Conservation (phyloP, 1,140 invertebrate species). For the Batillaria attramentaria region DNA sequence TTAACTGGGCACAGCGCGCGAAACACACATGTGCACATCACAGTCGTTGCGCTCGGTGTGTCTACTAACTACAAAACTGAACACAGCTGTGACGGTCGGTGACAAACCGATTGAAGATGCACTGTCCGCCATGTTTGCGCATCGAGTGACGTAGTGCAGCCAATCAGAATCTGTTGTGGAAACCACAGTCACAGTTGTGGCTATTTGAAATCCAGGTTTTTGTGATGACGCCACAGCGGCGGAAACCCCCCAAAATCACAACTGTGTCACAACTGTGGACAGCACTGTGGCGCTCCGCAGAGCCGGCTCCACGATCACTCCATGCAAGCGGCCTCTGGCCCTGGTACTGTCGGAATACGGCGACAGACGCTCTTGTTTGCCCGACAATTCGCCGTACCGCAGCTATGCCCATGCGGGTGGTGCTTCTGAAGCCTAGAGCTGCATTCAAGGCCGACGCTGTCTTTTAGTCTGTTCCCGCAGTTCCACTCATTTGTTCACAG, state of each 20-base stretch:
- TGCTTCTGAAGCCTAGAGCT: too few relatives aligned
- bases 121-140: too few relatives aligned
- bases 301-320: neutral
- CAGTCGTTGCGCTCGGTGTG: too few relatives aligned
- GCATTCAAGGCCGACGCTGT: too few relatives aligned
- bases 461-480: too few relatives aligned
- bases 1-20: too few relatives aligned
- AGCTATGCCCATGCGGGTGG: conserved; percentile 3
- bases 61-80: too few relatives aligned
- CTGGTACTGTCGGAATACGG: neutral
- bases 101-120: too few relatives aligned
- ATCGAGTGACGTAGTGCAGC: too few relatives aligned
- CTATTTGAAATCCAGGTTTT: neutral
- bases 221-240: neutral
- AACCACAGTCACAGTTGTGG: neutral
- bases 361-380: conserved; percentile 16
- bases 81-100: too few relatives aligned
- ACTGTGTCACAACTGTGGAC: neutral
- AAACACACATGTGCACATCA: too few relatives aligned
- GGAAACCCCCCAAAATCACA: neutral
- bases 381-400: conserved; percentile 13
- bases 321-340: neutral
- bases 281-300: neutral
- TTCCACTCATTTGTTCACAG: too few relatives aligned
- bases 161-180: neutral